Evolutionary conservation across 2,888 invertebrate genomes (phyloP).

Genomic region (Aporophyla lueneburgensis): DNA sequence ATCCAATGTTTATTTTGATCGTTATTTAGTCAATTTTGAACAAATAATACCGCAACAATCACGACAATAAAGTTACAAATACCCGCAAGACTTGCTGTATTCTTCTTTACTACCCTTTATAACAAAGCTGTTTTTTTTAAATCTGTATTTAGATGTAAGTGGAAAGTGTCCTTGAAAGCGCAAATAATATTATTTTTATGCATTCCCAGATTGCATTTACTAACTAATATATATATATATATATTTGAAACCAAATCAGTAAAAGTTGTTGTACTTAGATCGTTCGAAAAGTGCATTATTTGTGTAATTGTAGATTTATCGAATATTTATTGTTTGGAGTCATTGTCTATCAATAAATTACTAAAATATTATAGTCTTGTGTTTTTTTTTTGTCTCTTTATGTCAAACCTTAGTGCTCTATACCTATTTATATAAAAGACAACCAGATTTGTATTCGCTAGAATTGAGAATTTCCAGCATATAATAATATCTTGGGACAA

Average conservation of each 20-base stretch:
- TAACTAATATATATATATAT: too few relatives aligned
- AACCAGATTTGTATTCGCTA: too few relatives aligned
- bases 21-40: background rate
- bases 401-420: background rate
- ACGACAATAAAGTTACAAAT: slow-evolving; percentile 6
- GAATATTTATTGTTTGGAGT: slow-evolving; percentile 56
- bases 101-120: background rate
- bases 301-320: slow-evolving; percentile 42
- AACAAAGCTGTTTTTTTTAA: too few relatives aligned
- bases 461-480: too few relatives aligned
- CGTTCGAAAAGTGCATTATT: slow-evolving; percentile 44
- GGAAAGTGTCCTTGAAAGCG: slow-evolving; percentile 58
- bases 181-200: slow-evolving; percentile 50
- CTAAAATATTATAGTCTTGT: slow-evolving; percentile 7
- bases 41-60: background rate
- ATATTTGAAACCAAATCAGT: slow-evolving; percentile 47
- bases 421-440: background rate
- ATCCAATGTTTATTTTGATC: slow-evolving; percentile 9
- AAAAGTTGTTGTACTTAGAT: slow-evolving; percentile 19
- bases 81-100: background rate
- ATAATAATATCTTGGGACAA: too few relatives aligned
- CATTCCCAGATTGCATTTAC: slow-evolving; percentile 67
- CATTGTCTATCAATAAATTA: slow-evolving; percentile 54
- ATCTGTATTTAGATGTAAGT: slow-evolving; percentile 51
- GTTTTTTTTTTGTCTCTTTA: background rate